These are phyloP conservation scores for Aphis gossypii DNA, from an alignment of 1,140 invertebrate genomes.

Conservation along the genomic window DNA sequence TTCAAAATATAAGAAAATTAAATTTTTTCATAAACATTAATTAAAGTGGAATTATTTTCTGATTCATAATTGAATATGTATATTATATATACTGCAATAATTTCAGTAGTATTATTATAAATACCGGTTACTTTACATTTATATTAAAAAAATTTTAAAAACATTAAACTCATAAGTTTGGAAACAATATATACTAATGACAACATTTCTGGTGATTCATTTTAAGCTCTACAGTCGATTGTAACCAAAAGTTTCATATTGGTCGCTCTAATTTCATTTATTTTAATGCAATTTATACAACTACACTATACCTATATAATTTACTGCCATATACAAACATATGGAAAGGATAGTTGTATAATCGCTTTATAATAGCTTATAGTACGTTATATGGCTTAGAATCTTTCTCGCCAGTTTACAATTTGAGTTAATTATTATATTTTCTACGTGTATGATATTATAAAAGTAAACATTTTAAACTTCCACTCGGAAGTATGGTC, in stretches of 20 bases:
- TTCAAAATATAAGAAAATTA: too few species aligned
- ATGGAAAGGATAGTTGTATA: background rate
- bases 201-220: background rate
- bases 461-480: background rate
- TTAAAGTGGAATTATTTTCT: too few species aligned
- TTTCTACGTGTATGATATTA: background rate
- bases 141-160: too few species aligned
- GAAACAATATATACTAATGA: background rate
- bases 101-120: too few species aligned
- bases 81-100: too few species aligned
- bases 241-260: background rate
- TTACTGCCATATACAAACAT: background rate
- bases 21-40: too few species aligned
- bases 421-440: slow-evolving; percentile 7
- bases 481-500: background rate
- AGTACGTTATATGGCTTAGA: slow-evolving; percentile 5
- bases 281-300: background rate
- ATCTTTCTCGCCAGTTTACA: background rate
- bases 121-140: too few species aligned
- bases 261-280: background rate
- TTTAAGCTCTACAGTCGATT: background rate
- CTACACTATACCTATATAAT: background rate
- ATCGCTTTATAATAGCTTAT: background rate
- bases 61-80: too few species aligned
- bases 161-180: background rate